Base-by-base conservation (phyloP, 2,888 invertebrate species). In the Tipula unca region DNA sequence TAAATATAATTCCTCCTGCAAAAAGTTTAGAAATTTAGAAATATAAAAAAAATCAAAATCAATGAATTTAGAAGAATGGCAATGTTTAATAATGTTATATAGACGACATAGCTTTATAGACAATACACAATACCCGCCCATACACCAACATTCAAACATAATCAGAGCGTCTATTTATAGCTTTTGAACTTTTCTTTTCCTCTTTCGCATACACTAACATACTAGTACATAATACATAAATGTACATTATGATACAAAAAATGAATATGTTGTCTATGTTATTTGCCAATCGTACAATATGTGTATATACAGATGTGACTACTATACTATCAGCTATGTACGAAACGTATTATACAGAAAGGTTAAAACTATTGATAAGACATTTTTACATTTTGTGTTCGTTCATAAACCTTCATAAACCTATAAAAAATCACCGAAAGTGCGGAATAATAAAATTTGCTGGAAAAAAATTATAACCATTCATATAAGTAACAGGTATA, bases 1-100 rank as follows among this genome's bases (percentile, higher is more conserved):
- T 29, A 98, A 91, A 89, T 98, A 98, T 13, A 96, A 92, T 90
- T 98, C 98, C 88, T 96, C 95, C 98, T 98, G 92, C 87, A 94
- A 94, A 87, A 85, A 87, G 87, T 39, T 39, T 13, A 86, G 85
- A 86, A 29, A 10, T 83, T n/a, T n/a, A n/a, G 8, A 39, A 48
- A 35, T 29, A 48, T n/a, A 84, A 32, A 36, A 69, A 82, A 69
- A 82, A 32, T 36, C n/a, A 39, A 85, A 25, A 32, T 54, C n/a
- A 83, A n/a, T 32, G 29, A 14, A 32, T 32, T 32, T 14, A 82
- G 29, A 29, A 29, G 17, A 83, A 25, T 10, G 69, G 69, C 2
- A 25, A 3, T 69, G 25, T 25, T 69, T 48, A 48, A 69, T 69
- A 20, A 69, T 10, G 25, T 10, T 25, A 25, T 69, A 25, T 69